phyloP scores from a whole-genome alignment of 2,113 vertebrate species.

The Semicossyphus pulcher region DNA sequence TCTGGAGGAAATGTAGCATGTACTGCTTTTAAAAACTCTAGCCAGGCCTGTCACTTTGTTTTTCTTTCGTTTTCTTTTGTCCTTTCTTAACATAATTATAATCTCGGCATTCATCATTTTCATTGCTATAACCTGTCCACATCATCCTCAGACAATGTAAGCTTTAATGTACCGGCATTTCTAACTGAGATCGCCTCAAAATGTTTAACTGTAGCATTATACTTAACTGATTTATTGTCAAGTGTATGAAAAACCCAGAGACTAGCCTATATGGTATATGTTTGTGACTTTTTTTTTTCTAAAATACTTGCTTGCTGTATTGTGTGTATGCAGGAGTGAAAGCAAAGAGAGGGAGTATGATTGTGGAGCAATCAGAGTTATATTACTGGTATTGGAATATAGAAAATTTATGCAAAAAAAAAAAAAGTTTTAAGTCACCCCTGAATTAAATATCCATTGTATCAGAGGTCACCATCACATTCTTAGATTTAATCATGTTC shows the following conservation, averaged over 20 bases:
- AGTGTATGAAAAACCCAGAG: constrained; percentile 82
- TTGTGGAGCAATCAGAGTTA: constrained; percentile 88
- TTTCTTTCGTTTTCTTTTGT: constrained; percentile 42
- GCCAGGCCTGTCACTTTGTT: constrained; percentile 72
- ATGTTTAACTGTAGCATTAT: constrained; percentile 87
- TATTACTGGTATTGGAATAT: constrained; percentile 86
- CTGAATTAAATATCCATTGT: constrained; percentile 86
- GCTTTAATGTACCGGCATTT: constrained; percentile 92
- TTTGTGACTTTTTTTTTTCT: constrained; percentile 83
- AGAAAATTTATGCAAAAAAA: constrained; percentile 83
- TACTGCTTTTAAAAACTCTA: constrained; percentile 81
- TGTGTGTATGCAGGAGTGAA: constrained; percentile 78
- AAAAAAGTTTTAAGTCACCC: constrained; percentile 81
- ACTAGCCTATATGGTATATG: constrained; percentile 84
- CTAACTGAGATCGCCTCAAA: constrained; percentile 89
- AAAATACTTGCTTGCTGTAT: constrained; percentile 87
- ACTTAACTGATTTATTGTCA: constrained; percentile 86
- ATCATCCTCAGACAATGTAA: constrained; percentile 89
- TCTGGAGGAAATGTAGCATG: constrained; percentile 83
- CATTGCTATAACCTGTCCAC: constrained; percentile 74
- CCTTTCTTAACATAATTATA: constrained; percentile 78
- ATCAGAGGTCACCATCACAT: constrained; percentile 86
- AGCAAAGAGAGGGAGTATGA: constrained; percentile 79
- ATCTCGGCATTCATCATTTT: constrained; percentile 72
- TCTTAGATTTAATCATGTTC: constrained; percentile 87